Evolutionary conservation across 2,888 invertebrate genomes (phyloP), one percentile per base, ranked within the genome.

Genomic region (Junonia oenone): DNA sequence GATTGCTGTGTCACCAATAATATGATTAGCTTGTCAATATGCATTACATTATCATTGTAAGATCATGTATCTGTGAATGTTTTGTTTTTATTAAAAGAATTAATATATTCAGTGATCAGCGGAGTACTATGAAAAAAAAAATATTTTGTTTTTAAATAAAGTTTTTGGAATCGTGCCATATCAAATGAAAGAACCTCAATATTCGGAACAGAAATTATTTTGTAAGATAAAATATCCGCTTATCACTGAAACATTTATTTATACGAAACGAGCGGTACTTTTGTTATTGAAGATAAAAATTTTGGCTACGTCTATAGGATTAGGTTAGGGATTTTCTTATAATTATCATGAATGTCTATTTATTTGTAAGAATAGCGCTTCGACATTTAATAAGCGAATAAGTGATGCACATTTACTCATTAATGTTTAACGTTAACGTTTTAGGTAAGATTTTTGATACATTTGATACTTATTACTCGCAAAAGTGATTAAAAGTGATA

Each of bases 1-100:
- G 67, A 81, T 86, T 90, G 88, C 90, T 90, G 89, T 89, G 88
- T 88, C 88, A 83, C 83, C 89, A 90, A 90, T 87, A 90, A 89
- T 82, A 83, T 78, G 74, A 78, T 81, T 87, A 88, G 83, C 82
- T 71, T 84, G 76, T 85, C 78, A 76, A 78, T 63, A 62, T 61
- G 48, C 64, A 66, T 63, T 73, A 75, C 74, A 78, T 71, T 70
- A 69, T 68, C 77, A 79, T 69, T 72, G 66, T 85, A 85, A 76
- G 74, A 62, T 77, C 75, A 71, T 68, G 66, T 76, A 74, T 71
- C 63, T 66, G 56, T 38, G 69, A 75, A 68, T 66, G 57, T 68
- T 76, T 69, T 73, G 62, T 65, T 72, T 68, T 72, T 56, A 63
- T 63, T 69, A 68, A 63, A 47, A 67, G 58, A 62, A 63, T 60